A percentile compares a stretch with the other conserved stretches of the same genome.
These are phyloP conservation scores for Aphodius granarius DNA, from an alignment of 2,888 invertebrate genomes.

Conservation along the genomic window DNA sequence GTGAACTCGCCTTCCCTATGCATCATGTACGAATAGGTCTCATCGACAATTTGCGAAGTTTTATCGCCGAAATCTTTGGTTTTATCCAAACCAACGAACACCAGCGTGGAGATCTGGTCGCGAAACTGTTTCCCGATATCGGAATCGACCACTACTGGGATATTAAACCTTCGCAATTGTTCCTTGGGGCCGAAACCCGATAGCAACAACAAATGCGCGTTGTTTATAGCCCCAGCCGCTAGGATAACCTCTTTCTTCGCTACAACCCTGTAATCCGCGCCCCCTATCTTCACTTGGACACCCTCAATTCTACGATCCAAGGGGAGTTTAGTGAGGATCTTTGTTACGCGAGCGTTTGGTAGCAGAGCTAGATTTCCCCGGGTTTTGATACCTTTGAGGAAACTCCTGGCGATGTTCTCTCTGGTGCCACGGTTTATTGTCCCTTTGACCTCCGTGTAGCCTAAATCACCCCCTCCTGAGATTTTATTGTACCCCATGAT, in stretches of 20 bases:
- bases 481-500: conserved; percentile 74
- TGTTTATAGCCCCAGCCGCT: conserved; percentile 65
- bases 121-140: conserved; percentile 49
- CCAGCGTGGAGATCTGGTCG: conserved; percentile 46
- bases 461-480: conserved; percentile 9
- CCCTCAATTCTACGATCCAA: conserved; percentile 50
- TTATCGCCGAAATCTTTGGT: neutral
- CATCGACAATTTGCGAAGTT: conserved; percentile 31
- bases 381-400: conserved; percentile 65
- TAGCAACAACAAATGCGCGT: conserved; percentile 63
- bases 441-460: conserved; percentile 31
- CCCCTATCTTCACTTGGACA: conserved; percentile 48
- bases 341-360: conserved; percentile 73
- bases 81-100: conserved; percentile 34
- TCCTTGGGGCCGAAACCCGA: conserved; percentile 59
- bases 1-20: conserved; percentile 57
- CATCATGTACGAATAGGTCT: conserved; percentile 55
- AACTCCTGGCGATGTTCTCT: conserved; percentile 82
- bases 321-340: conserved; percentile 62
- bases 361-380: conserved; percentile 75
- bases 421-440: conserved; percentile 64
- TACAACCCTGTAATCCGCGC: conserved; percentile 38
- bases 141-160: conserved; percentile 39
- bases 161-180: conserved; percentile 46
- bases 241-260: conserved; percentile 62